Evolutionary conservation across 2,113 vertebrate genomes (phyloP).

Genomic region (Chlorodrepanis virens): DNA sequence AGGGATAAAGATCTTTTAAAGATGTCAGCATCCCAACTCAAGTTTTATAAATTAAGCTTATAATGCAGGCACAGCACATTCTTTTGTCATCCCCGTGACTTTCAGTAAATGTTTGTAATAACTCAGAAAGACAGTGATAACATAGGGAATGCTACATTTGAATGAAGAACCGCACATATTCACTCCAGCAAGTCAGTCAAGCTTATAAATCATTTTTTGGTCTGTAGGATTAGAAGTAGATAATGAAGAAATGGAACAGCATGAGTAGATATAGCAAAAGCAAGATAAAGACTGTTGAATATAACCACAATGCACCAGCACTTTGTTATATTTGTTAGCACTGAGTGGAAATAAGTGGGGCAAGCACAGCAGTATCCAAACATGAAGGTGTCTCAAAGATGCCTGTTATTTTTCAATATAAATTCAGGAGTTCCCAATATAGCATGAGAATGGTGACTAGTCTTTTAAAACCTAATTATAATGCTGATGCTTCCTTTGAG

Average conservation of each 20-base stretch:
- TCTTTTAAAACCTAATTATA: background rate
- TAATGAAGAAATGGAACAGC: background rate
- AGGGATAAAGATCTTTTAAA: background rate
- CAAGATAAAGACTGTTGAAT: background rate
- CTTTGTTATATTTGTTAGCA: background rate
- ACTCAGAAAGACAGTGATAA: constrained; percentile 14
- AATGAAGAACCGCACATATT: background rate
- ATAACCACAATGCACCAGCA: background rate
- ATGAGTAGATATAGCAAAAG: background rate
- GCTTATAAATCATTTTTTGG: background rate
- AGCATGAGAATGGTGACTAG: background rate
- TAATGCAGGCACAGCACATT: background rate
- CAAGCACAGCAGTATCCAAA: background rate
- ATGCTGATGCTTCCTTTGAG: background rate
- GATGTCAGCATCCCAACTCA: background rate
- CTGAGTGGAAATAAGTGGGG: background rate
- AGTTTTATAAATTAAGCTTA: background rate
- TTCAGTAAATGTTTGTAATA: constrained; percentile 6
- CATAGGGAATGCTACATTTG: background rate
- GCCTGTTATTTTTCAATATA: background rate
- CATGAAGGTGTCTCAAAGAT: background rate
- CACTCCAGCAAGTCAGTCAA: background rate
- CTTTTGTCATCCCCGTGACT: background rate
- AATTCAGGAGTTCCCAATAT: background rate
- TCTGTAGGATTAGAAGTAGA: background rate